A percentile compares a stretch with the other conserved stretches of the same genome.
phyloP scores from a whole-genome alignment of 2,113 vertebrate genomes.

The Lipotes vexillifer region DNA sequence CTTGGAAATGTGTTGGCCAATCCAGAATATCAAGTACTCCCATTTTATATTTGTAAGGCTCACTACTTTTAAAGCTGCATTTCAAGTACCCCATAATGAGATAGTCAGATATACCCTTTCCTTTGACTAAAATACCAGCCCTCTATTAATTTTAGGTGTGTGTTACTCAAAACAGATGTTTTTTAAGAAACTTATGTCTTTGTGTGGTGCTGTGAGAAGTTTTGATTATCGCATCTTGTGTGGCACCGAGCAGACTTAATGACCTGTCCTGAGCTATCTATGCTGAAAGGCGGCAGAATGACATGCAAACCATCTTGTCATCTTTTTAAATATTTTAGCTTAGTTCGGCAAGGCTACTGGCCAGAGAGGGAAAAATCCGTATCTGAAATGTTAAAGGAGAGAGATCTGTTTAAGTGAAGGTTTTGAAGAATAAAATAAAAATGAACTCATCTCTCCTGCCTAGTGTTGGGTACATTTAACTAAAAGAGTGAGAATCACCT shows the following conservation, averaged over 20 bases:
- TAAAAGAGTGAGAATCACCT: background rate
- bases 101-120: background rate
- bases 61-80: background rate
- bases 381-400: background rate
- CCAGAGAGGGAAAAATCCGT: background rate
- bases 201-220: background rate
- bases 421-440: background rate
- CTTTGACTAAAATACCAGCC: background rate
- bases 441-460: background rate
- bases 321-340: background rate
- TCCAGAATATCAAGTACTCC: background rate
- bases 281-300: background rate
- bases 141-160: slow-evolving; percentile 1
- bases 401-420: background rate
- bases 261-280: background rate
- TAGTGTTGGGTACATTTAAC: background rate
- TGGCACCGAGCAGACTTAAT: background rate
- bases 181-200: background rate
- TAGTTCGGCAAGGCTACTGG: background rate
- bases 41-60: background rate
- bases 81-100: background rate
- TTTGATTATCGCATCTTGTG: background rate
- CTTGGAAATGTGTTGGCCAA: background rate
- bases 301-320: background rate
- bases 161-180: background rate